Percentiles rank a stretch among this genome's conserved stretches.
phyloP scores from a whole-genome alignment of 1,140 invertebrate genomes.

The Drosophila tsacasi region DNA sequence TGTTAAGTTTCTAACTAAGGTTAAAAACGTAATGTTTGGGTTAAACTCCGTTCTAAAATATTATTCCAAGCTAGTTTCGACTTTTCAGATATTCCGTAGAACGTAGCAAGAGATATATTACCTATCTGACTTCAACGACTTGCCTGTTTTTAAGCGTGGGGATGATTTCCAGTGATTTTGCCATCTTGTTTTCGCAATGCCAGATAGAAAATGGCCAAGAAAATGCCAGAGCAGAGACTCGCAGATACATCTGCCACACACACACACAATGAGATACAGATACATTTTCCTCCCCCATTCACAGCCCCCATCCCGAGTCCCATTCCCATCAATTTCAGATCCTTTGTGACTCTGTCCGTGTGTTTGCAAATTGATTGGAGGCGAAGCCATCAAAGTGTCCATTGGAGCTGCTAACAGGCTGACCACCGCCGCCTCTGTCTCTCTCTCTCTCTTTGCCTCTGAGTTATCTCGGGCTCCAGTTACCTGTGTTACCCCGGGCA shows the following conservation, averaged over 20 bases:
- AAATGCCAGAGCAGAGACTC: slow-evolving; percentile 17
- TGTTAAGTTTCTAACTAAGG: too few species aligned
- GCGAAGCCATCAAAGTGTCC: slow-evolving; percentile 47
- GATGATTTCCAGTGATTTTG: slow-evolving; percentile 7
- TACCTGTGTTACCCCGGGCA: slow-evolving; percentile 11
- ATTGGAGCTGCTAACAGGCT: slow-evolving; percentile 49
- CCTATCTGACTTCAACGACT: neutral
- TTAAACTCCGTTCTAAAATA: neutral
- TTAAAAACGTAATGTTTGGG: too few species aligned
- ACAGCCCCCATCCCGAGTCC: neutral
- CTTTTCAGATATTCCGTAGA: neutral
- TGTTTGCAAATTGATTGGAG: slow-evolving; percentile 45
- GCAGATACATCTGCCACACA: slow-evolving; percentile 27
- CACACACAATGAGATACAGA: slow-evolving; percentile 9
- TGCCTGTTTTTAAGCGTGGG: neutral
- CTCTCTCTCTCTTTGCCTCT: neutral
- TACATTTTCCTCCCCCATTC: slow-evolving; percentile 4
- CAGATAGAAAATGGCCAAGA: slow-evolving; percentile 28
- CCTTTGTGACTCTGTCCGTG: slow-evolving; percentile 31
- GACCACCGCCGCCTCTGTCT: slow-evolving; percentile 24
- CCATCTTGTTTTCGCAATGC: slow-evolving; percentile 26
- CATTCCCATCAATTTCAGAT: slow-evolving; percentile 5
- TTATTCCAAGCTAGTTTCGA: neutral
- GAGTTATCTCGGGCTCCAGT: slow-evolving; percentile 7
- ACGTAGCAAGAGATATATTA: neutral